Conservation (phyloP, 23 tunicate species). For the Styela plicata region DNA sequence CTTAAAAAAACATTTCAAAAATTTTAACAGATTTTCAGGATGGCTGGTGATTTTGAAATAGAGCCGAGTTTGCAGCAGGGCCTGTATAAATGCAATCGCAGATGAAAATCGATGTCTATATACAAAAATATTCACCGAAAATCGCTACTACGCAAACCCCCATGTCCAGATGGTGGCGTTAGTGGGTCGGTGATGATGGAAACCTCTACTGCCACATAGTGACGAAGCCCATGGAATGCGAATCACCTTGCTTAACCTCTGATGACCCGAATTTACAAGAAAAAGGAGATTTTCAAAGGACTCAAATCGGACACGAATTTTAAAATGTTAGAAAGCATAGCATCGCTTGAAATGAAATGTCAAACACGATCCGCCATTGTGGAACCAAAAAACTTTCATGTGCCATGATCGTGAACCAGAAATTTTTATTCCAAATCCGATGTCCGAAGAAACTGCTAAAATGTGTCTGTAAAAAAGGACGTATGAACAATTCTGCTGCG, state of each 20-base stretch:
- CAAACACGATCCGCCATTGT: constrained; percentile 23
- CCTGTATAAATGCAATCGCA: constrained; percentile 14
- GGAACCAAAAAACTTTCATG: neutral
- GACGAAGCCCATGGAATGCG: constrained; percentile 22
- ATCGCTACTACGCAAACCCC: neutral
- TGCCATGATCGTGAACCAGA: neutral
- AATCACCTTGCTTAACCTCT: neutral
- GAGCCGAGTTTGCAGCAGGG: constrained; percentile 5
- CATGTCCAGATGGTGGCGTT: constrained; percentile 13
- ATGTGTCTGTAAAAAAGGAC: constrained; percentile 6
- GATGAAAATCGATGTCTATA: neutral
- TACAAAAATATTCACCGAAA: neutral
- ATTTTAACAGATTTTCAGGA: neutral
- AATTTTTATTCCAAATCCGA: constrained; percentile 3
- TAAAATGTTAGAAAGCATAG: constrained; percentile 7
- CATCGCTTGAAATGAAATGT: constrained; percentile 16
- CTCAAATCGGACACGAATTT: neutral
- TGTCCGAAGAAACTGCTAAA: constrained; percentile 19
- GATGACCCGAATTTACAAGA: constrained; percentile 3
- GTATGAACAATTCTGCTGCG: constrained; percentile 8
- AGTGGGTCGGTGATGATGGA: constrained; percentile 19
- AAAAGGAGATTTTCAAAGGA: neutral
- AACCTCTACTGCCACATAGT: neutral
- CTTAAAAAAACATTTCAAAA: no score
- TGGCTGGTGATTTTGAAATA: constrained; percentile 28